A percentile compares a stretch with the other conserved stretches of the same genome.
phyloP scores from a whole-genome alignment of 2,113 vertebrate genomes.

The Paracanthobrama guichenoti region DNA sequence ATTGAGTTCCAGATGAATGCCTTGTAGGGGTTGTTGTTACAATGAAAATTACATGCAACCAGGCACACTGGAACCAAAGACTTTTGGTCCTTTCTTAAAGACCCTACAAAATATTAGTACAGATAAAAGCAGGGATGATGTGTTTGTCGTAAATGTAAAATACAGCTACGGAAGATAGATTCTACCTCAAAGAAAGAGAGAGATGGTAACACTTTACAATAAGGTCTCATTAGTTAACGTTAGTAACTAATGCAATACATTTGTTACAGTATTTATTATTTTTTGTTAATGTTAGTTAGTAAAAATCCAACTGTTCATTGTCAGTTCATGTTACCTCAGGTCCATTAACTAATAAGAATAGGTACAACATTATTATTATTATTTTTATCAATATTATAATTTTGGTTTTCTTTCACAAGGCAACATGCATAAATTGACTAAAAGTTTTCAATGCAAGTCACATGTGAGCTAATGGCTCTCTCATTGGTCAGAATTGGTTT shows the following conservation, averaged over 20 bases:
- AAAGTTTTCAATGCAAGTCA: not conserved
- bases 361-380: too few relatives aligned
- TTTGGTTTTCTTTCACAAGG: not conserved
- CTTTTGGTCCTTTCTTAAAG: not conserved
- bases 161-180: not conserved
- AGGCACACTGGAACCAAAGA: not conserved
- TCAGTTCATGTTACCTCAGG: too few relatives aligned
- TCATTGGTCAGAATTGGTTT: too few relatives aligned
- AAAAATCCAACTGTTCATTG: too few relatives aligned
- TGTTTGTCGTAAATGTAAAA: not conserved
- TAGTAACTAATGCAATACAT: not conserved
- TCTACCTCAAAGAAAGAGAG: not conserved
- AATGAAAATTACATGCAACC: constrained; percentile 12
- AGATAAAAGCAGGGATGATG: not conserved
- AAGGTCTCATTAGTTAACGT: not conserved
- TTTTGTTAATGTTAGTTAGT: not conserved
- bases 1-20: constrained; percentile 32
- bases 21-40: constrained; percentile 20
- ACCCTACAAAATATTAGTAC: not conserved
- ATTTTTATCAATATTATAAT: too few relatives aligned
- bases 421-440: not conserved
- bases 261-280: not conserved
- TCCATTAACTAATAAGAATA: too few relatives aligned
- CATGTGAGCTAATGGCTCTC: not conserved
- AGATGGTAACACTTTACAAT: not conserved